phyloP scores from a whole-genome alignment of 2,888 invertebrate species.

The Chalcis sispes region DNA sequence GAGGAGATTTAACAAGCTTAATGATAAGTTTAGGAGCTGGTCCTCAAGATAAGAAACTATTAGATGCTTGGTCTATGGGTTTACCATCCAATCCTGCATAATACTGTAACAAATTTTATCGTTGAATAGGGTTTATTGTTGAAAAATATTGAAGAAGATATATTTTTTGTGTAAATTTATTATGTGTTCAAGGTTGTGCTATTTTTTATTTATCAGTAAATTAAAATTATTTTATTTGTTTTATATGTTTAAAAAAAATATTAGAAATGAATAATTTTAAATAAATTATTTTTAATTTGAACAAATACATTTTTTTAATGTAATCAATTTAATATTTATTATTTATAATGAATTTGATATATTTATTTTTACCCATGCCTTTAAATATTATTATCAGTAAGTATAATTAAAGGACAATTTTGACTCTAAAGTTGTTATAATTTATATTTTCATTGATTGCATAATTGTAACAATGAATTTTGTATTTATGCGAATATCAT shows the following conservation, averaged over 20 bases:
- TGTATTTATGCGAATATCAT: no score
- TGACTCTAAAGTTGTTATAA: no score
- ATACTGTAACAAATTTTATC: slow-evolving; percentile 41
- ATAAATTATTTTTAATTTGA: slow-evolving; percentile 41
- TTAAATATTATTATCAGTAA: no score
- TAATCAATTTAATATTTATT: neutral
- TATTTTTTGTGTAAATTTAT: slow-evolving; percentile 41
- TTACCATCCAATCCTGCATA: slow-evolving; percentile 72
- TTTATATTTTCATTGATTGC: no score
- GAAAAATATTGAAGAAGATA: slow-evolving; percentile 25
- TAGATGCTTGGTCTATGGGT: slow-evolving; percentile 74
- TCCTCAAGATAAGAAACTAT: slow-evolving; percentile 71
- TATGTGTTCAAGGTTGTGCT: slow-evolving; percentile 50
- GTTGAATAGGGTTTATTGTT: slow-evolving; percentile 51
- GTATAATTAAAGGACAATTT: no score
- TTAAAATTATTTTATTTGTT: slow-evolving; percentile 40
- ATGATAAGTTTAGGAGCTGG: slow-evolving; percentile 74
- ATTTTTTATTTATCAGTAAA: slow-evolving; percentile 47
- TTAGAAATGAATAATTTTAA: slow-evolving; percentile 6
- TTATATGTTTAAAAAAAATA: slow-evolving; percentile 30
- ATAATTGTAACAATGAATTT: no score
- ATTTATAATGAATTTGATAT: no score
- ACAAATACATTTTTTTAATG: neutral
- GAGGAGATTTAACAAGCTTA: slow-evolving; percentile 69
- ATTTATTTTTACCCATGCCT: no score